These are phyloP conservation scores for Poeciliopsis infans DNA, from an alignment of 2,797 vertebrate genomes.

Conservation along the genomic window DNA sequence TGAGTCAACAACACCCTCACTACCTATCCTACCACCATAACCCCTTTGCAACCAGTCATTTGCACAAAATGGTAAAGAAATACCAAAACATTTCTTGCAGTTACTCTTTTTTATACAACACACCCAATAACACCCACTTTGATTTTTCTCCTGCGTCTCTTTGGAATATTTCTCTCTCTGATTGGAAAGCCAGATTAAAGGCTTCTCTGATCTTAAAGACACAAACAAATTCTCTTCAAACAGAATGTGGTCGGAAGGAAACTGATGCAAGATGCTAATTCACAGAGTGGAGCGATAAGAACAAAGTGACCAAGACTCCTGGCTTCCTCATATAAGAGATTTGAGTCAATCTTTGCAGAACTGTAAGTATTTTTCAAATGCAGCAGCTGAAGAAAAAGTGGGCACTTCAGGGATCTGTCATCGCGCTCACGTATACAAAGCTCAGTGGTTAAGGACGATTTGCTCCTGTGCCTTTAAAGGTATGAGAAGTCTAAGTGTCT, in stretches of 20 bases:
- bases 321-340: constrained; percentile 32
- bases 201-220: constrained; percentile 6
- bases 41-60: constrained; percentile 76
- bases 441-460: not conserved
- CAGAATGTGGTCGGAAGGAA: constrained; percentile 4
- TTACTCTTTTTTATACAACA: not conserved
- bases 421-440: not conserved
- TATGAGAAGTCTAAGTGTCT: constrained; percentile 7
- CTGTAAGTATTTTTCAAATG: not conserved
- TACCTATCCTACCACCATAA: constrained; percentile 55
- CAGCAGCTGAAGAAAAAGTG: not conserved
- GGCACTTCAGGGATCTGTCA: not conserved
- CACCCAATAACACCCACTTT: not conserved
- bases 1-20: constrained; percentile 23
- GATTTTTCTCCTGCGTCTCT: not conserved
- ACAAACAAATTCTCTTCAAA: constrained; percentile 19
- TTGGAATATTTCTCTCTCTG: not conserved
- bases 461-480: not conserved
- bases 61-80: constrained; percentile 55
- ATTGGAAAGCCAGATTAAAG: constrained; percentile 23
- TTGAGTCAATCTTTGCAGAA: constrained; percentile 15
- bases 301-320: constrained; percentile 43
- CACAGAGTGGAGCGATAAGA: not conserved
- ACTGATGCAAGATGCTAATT: not conserved
- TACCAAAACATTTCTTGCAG: constrained; percentile 26